Conservation (phyloP, 2,888 invertebrate species). For the Cremastinae sp. region DNA sequence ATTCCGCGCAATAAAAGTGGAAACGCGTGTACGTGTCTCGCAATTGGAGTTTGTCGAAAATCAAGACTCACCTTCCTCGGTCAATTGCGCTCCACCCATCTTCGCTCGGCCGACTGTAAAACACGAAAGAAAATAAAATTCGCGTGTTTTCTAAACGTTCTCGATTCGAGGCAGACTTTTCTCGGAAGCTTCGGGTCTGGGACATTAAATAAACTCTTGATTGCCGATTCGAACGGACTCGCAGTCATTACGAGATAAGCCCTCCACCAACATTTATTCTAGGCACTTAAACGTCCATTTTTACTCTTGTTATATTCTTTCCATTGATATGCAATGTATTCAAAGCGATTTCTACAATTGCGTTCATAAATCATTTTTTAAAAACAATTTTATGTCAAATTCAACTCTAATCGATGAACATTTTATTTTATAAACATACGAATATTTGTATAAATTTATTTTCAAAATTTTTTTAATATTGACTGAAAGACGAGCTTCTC, state of each 20-base stretch:
- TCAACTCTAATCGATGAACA: no score
- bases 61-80: slow-evolving; percentile 80
- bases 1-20: slow-evolving; percentile 39
- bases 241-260: not conserved
- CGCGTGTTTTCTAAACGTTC: slow-evolving; percentile 9
- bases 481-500: no score
- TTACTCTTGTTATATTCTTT: no score
- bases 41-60: not conserved
- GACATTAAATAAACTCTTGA: not conserved
- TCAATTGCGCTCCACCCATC: slow-evolving; percentile 79
- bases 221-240: not conserved
- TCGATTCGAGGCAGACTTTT: not conserved
- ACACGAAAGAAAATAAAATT: slow-evolving; percentile 52
- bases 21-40: not conserved
- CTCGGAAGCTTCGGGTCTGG: not conserved
- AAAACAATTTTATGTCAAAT: no score
- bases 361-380: no score
- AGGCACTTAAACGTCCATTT: not conserved
- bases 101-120: slow-evolving; percentile 77
- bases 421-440: no score
- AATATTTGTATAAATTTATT: no score
- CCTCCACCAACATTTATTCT: not conserved
- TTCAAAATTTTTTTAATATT: no score
- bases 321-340: no score
- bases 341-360: no score